Conservation (phyloP, 23 tunicate species). For the Botrylloides violaceus region DNA sequence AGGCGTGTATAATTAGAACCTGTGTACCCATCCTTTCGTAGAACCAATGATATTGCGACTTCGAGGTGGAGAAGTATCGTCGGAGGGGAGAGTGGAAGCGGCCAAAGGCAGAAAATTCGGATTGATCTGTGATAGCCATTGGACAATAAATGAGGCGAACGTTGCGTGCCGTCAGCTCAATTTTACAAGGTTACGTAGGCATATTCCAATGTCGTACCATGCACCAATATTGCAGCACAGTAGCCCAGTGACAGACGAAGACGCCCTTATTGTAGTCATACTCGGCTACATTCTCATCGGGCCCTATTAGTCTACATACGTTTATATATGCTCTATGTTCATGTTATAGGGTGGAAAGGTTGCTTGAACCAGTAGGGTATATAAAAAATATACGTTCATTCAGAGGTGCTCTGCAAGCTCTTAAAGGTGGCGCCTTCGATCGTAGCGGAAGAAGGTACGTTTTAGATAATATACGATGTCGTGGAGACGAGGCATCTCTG, state of each 20-base stretch:
- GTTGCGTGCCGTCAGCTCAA: conserved; percentile 86
- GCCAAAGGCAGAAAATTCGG: conserved; percentile 36
- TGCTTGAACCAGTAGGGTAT: too few species aligned
- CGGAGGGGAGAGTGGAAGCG: conserved; percentile 29
- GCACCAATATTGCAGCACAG: too few species aligned
- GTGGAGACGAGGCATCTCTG: conserved; percentile 33
- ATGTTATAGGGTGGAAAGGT: too few species aligned
- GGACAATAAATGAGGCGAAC: conserved; percentile 71
- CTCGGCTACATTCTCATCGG: too few species aligned
- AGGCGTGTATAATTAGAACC: background rate
- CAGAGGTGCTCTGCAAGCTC: conserved; percentile 40
- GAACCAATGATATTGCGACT: conserved; percentile 8
- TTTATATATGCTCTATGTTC: too few species aligned
- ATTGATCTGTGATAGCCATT: conserved; percentile 59
- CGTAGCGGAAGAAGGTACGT: conserved; percentile 24
- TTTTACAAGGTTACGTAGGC: conserved; percentile 27
- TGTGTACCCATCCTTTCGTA: background rate
- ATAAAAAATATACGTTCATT: too few species aligned
- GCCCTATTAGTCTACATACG: too few species aligned
- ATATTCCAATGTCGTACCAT: too few species aligned
- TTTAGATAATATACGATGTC: conserved; percentile 58
- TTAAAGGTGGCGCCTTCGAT: conserved; percentile 35
- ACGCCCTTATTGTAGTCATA: background rate
- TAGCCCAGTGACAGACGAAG: too few species aligned
- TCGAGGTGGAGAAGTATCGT: conserved; percentile 5